Base-by-base conservation (phyloP, 1,140 invertebrate species). In the Dreissena polymorpha region DNA sequence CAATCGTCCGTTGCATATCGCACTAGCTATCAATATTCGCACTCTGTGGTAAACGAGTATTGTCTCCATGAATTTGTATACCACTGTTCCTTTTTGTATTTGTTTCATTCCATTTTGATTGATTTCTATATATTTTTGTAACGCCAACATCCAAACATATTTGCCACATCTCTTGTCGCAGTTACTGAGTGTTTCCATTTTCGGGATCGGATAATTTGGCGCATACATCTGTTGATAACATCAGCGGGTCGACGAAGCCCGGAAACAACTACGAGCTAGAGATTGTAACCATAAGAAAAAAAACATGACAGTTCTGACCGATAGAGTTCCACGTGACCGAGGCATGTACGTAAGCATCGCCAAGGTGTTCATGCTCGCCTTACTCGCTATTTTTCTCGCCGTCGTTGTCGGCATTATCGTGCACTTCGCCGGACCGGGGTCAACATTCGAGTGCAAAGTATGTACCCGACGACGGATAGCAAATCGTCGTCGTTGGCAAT, bases 401-500 rank as follows among this genome's bases (percentile, higher is more conserved):
- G 81, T 83, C 49, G 81, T 72, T 21, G 81, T 83, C 29, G 81
- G 81, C n/a, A 70, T 83, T 50, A 83, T 83, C n/a, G 81, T 83
- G 55, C 81, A 83, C 64, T 83, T 83, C 49, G 81, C 81, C 18
- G 81, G 81, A n/a, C 39, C 39, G 39, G 60, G 39, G 18, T 29
- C 64, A 63, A 64, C 51, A 13, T n/a, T 83, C 7, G 73, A 83
- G 50, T 83, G 81, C 49, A 29, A 71, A n/a, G 81, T 64, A 27
- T 14, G 10, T 83, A 69, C 68, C 73, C 72, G 53, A 50, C 53
- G 21, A 72, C 70, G 10, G 39, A 16, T 23, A 67, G 49, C 10
- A 72, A 63, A n/a, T 64, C 53, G 10, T 49, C 25, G 14, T 18
- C 72, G 13, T 64, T 50, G 12, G 70, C 70, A 0, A 8, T 76